Percentiles rank a stretch among this genome's conserved stretches.
phyloP scores from a whole-genome alignment of 2,113 vertebrate genomes.

The Lichenostomus cassidix region DNA sequence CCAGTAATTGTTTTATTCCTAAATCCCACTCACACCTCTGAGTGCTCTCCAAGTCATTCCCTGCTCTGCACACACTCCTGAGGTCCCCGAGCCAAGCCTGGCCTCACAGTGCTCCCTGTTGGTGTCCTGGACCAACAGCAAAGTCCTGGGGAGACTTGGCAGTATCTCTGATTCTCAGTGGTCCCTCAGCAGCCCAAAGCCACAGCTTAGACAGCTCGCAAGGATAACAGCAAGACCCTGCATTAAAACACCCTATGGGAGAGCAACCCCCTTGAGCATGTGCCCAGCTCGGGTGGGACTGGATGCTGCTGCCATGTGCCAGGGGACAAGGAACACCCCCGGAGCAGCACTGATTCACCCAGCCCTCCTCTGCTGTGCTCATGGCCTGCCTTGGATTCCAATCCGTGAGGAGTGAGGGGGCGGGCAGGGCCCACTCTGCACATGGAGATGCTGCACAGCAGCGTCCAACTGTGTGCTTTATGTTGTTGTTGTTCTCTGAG shows the following conservation, averaged over 20 bases:
- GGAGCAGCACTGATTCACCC: neutral
- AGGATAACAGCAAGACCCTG: neutral
- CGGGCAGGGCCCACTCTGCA: neutral
- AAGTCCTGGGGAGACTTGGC: neutral
- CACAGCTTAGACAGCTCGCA: neutral
- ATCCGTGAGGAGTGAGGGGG: neutral
- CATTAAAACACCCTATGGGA: neutral
- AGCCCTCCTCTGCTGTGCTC: neutral
- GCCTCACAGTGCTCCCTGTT: neutral
- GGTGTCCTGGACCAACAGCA: neutral
- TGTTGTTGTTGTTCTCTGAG: neutral
- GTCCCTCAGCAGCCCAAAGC: neutral
- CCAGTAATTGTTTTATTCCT: neutral
- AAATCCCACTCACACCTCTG: neutral
- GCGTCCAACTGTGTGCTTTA: accelerated
- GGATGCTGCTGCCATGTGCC: neutral
- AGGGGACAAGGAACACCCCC: neutral
- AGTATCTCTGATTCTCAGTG: neutral
- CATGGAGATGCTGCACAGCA: neutral
- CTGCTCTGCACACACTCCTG: accelerated
- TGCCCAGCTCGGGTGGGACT: neutral
- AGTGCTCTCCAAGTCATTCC: neutral
- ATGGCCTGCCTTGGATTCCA: neutral
- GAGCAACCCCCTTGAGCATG: neutral
- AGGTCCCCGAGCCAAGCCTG: neutral